Base-by-base conservation (phyloP, 2,113 vertebrate genomes). In the Leucopsar rothschildi region DNA sequence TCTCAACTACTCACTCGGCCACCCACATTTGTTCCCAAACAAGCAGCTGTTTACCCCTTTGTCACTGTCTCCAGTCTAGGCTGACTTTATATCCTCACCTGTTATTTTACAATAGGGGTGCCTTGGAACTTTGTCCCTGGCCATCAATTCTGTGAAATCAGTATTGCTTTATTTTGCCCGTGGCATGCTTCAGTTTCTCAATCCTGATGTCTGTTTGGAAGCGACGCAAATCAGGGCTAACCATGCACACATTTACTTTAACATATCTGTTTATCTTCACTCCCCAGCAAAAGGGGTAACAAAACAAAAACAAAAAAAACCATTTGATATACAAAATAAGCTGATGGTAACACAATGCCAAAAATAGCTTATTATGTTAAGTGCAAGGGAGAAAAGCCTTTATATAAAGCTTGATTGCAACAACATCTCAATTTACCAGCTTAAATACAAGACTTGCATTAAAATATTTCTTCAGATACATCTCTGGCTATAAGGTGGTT, bases 371-470 rank as follows among this genome's bases (percentile, higher is more conserved):
- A 97, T 97, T 95, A 98, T 97, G 97, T 98, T 98, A 99, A 99
- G 99, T 99, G 98, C 99, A 99, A 98, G 98, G 97, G 87, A 97
- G 95, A 98, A 98, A 98, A 98, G 98, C 98, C 97, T 98, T 97
- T 96, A 98, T 98, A 98, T 97, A 98, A 99, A 99, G 98, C 98
- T 97, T 93, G 97, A 98, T 98, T 97, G 98, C 98, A 97, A 98
- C 98, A 97, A 97, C 96, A 95, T 97, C 97, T 97, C 97, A 95
- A 98, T 97, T 97, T 96, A 98, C 97, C 95, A 97, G 96, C 97
- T 99, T 99, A 99, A 99, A 99, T 98, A 99, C 97, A 97, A 98
- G 97, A 98, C 98, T 98, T 98, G 98, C 98, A 98, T 98, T 98
- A 98, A 98, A 98, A 98, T 98, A 98, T 98, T 98, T 98, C 88